These are phyloP conservation scores for Tetrao urogallus DNA, from an alignment of 2,113 vertebrate genomes.

Conservation along the genomic window DNA sequence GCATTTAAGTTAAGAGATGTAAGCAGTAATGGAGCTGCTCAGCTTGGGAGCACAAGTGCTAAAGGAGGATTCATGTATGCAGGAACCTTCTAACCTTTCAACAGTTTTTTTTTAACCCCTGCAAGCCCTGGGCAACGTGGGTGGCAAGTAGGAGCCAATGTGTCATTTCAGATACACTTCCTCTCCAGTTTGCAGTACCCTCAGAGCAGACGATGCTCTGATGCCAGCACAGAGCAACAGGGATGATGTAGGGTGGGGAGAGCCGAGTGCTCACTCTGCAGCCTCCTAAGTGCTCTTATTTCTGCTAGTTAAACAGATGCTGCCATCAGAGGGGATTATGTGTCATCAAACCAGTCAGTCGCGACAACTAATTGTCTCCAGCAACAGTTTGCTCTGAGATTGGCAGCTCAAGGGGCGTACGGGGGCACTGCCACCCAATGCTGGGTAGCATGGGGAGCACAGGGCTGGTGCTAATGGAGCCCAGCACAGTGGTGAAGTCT, in stretches of 20 bases:
- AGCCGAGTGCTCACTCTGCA: rapidly evolving
- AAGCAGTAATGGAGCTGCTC: not conserved
- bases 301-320: constrained; percentile 41
- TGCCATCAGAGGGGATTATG: constrained; percentile 28
- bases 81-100: constrained; percentile 34
- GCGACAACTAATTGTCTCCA: not conserved
- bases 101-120: constrained; percentile 32
- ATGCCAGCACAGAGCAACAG: rapidly evolving
- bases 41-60: not conserved
- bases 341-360: not conserved
- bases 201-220: not conserved
- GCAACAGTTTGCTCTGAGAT: not conserved
- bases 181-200: not conserved
- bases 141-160: not conserved
- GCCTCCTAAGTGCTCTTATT: constrained; percentile 24
- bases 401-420: not conserved
- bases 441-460: too few relatives aligned
- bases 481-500: not conserved
- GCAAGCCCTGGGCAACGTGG: not conserved
- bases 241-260: not conserved
- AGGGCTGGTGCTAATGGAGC: rapidly evolving
- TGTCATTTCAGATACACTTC: not conserved
- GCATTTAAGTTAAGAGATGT: not conserved
- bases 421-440: not conserved
- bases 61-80: not conserved